These are phyloP conservation scores for Drosophila anceps DNA, from an alignment of 2,888 invertebrate genomes.

Conservation along the genomic window DNA sequence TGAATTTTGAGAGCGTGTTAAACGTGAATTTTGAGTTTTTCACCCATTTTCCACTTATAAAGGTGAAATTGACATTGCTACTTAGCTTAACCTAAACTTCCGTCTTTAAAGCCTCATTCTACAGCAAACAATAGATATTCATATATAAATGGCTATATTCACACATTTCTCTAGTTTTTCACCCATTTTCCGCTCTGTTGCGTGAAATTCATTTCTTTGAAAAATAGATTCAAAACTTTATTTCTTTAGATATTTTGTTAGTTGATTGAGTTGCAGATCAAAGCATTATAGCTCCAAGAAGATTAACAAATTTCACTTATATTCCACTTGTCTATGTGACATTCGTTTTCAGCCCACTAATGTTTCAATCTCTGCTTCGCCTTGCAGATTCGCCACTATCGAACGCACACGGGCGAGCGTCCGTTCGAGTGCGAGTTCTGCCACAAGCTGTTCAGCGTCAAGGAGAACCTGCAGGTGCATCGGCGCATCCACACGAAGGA, in stretches of 20 bases:
- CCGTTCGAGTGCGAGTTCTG: constrained; percentile 97
- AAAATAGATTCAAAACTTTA: background rate
- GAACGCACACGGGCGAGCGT: constrained; percentile 96
- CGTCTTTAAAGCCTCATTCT: too few relatives aligned
- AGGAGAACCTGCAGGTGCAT: constrained; percentile 96
- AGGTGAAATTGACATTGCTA: too few relatives aligned
- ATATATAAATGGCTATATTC: too few relatives aligned
- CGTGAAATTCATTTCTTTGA: background rate
- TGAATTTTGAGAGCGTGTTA: too few relatives aligned
- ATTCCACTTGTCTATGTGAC: background rate
- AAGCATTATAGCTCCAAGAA: background rate
- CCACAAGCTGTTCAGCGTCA: constrained; percentile 96
- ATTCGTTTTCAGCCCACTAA: background rate
- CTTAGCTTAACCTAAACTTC: too few relatives aligned
- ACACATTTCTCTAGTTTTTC: background rate
- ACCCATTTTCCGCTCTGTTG: background rate
- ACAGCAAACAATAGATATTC: too few relatives aligned
- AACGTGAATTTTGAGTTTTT: too few relatives aligned
- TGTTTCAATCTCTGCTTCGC: background rate
- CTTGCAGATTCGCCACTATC: constrained; percentile 89
- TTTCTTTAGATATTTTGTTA: background rate
- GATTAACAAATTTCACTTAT: too few relatives aligned
- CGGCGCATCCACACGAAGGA: constrained; percentile 96
- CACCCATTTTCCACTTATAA: too few relatives aligned
- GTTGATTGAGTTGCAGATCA: too few relatives aligned